phyloP scores from a whole-genome alignment of 37 sponge, comb jelly and placozoan genomes.

The Amphimedon queenslandica region DNA sequence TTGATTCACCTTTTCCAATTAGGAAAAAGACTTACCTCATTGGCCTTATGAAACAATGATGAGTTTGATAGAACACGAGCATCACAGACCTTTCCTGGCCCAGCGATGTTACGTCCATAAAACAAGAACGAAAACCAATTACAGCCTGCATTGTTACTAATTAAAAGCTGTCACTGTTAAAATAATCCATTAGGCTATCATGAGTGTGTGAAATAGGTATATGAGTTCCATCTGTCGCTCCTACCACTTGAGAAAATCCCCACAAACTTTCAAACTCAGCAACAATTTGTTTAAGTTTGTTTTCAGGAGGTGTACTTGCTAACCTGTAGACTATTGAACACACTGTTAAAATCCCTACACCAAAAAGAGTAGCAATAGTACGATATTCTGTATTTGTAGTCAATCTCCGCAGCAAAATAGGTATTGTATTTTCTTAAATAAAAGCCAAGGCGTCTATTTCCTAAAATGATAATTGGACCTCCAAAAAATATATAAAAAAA shows the following conservation, averaged over 20 bases:
- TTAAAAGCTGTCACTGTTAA: constrained; percentile 22
- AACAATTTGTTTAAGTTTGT: constrained; percentile 25
- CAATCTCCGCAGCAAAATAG: constrained; percentile 39
- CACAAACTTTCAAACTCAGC: constrained; percentile 10
- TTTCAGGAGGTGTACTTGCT: constrained; percentile 4
- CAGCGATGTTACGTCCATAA: constrained; percentile 27
- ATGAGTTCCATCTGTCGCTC: constrained; percentile 38
- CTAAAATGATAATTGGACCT: too few relatives aligned
- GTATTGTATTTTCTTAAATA: too few relatives aligned
- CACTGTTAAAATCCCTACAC: constrained; percentile 29
- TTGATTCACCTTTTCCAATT: constrained; percentile 6
- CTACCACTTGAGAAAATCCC: constrained; percentile 32
- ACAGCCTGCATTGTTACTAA: constrained; percentile 20
- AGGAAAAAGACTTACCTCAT: neutral
- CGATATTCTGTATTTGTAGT: constrained; percentile 38
- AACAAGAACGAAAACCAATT: constrained; percentile 9
- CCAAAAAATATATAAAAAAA: too few relatives aligned
- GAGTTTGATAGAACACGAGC: constrained; percentile 33
- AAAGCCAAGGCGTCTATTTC: too few relatives aligned
- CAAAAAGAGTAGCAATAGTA: constrained; percentile 31
- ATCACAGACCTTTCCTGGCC: constrained; percentile 34
- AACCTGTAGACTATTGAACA: constrained; percentile 29
- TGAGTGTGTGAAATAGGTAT: constrained; percentile 16
- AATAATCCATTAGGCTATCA: constrained; percentile 22
- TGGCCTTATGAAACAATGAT: constrained; percentile 5